phyloP scores from a whole-genome alignment of 2,113 vertebrate species.

The Tenebrosternarchus preto region DNA sequence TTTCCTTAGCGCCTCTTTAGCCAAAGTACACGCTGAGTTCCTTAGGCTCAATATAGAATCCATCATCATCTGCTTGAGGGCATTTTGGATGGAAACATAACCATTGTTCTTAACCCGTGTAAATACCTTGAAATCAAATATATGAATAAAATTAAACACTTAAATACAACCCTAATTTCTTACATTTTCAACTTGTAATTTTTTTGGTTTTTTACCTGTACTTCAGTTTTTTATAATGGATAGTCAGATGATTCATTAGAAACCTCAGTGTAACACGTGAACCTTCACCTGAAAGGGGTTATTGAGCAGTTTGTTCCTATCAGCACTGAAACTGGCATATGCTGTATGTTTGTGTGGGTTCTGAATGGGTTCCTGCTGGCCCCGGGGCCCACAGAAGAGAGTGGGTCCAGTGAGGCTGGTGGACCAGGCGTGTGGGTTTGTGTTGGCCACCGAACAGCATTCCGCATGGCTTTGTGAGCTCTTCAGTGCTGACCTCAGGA shows the following conservation, averaged over 20 bases:
- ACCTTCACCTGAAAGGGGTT: constrained; percentile 27
- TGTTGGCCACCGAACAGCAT: constrained; percentile 73
- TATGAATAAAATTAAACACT: constrained; percentile 27
- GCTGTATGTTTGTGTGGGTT: constrained; percentile 49
- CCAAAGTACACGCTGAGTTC: constrained; percentile 27
- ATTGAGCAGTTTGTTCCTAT: constrained; percentile 29
- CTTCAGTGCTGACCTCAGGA: constrained; percentile 77
- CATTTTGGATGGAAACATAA: constrained; percentile 26
- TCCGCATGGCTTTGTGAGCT: constrained; percentile 80
- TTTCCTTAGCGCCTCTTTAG: constrained; percentile 16
- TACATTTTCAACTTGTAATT: not conserved
- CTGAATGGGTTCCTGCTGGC: constrained; percentile 30
- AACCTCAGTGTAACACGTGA: constrained; percentile 5
- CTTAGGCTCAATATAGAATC: constrained; percentile 26
- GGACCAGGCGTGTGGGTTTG: constrained; percentile 71
- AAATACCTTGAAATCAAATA: constrained; percentile 7
- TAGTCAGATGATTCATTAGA: constrained; percentile 1
- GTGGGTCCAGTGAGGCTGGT: constrained; percentile 42
- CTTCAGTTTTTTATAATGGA: constrained; percentile 1
- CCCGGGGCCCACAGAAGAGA: constrained; percentile 37
- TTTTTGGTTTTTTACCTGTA: not conserved
- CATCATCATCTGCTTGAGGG: constrained; percentile 19
- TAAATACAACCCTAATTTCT: no score
- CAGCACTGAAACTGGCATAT: constrained; percentile 33
- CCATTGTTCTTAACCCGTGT: not conserved